A percentile compares a stretch with the other conserved stretches of the same genome.
Conservation (phyloP, 1,140 invertebrate genomes). For the Elysia chlorotica region DNA sequence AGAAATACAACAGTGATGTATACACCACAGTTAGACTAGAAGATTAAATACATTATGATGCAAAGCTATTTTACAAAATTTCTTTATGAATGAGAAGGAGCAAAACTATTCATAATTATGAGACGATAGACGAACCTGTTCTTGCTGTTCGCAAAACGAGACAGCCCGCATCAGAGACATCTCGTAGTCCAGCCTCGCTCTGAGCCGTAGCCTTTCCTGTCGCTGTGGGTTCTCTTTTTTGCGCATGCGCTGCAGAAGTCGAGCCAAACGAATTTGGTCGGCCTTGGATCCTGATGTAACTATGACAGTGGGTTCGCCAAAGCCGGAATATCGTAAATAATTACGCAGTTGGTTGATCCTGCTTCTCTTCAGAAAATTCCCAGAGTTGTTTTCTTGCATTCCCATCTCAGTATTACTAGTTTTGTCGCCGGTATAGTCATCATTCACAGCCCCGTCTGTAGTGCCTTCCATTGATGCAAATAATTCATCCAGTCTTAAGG, state of each 20-base stretch:
- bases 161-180: neutral
- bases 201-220: neutral
- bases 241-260: neutral
- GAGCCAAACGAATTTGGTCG: neutral
- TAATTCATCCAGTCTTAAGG: neutral
- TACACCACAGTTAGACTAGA: too few relatives aligned
- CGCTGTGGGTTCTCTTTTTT: neutral
- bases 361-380: neutral
- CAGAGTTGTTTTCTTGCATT: too few relatives aligned
- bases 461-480: neutral
- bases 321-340: neutral
- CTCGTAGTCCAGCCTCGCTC: neutral
- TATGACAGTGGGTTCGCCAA: neutral
- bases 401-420: neutral
- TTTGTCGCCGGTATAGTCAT: neutral
- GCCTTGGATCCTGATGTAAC: neutral
- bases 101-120: too few relatives aligned
- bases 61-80: too few relatives aligned
- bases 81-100: too few relatives aligned
- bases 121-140: too few relatives aligned
- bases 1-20: too few relatives aligned
- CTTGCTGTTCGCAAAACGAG: conserved; percentile 1
- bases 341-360: neutral
- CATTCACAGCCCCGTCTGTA: neutral
- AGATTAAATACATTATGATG: too few relatives aligned